Evolutionary conservation across 1,140 invertebrate genomes (phyloP).

Genomic region (Mactra quadrangularis): DNA sequence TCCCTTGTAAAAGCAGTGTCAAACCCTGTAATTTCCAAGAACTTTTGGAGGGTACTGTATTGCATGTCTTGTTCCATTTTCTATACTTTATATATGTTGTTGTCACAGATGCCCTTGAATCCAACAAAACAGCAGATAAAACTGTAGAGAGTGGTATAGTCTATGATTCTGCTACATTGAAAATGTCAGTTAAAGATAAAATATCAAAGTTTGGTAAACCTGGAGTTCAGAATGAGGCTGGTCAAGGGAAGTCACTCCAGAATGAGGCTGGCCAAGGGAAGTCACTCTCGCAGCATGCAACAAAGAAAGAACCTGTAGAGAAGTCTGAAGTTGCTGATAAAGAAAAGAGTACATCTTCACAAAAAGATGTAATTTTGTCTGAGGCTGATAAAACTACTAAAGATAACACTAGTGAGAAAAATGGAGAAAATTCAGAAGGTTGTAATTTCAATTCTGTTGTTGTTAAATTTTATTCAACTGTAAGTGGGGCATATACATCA

Average conservation of each 20-base stretch:
- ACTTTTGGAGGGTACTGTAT: too few relatives aligned
- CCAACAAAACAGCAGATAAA: slow-evolving; percentile 5
- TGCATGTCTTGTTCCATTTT: too few relatives aligned
- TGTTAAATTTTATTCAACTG: too few relatives aligned
- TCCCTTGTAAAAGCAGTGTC: too few relatives aligned
- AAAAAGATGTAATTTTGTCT: background rate
- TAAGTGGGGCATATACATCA: too few relatives aligned
- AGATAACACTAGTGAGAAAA: background rate
- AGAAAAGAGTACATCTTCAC: slow-evolving; percentile 2
- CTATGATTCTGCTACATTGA: slow-evolving; percentile 52
- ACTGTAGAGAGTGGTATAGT: slow-evolving; percentile 43
- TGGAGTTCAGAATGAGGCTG: slow-evolving; percentile 24
- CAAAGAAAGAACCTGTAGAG: slow-evolving; percentile 1
- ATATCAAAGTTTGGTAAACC: slow-evolving; percentile 34
- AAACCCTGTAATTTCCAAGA: too few relatives aligned
- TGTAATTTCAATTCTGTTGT: background rate
- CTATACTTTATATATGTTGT: slow-evolving; percentile 1
- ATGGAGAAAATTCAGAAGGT: background rate
- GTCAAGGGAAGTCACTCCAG: slow-evolving; percentile 23
- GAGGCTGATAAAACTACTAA: slow-evolving; percentile 1
- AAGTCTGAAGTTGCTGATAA: background rate
- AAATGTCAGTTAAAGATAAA: slow-evolving; percentile 43
- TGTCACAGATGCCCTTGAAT: background rate
- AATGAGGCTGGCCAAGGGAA: slow-evolving; percentile 27
- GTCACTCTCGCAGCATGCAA: slow-evolving; percentile 8